Conservation (phyloP, 2,113 vertebrate species). For the Psettodes erumei region DNA sequence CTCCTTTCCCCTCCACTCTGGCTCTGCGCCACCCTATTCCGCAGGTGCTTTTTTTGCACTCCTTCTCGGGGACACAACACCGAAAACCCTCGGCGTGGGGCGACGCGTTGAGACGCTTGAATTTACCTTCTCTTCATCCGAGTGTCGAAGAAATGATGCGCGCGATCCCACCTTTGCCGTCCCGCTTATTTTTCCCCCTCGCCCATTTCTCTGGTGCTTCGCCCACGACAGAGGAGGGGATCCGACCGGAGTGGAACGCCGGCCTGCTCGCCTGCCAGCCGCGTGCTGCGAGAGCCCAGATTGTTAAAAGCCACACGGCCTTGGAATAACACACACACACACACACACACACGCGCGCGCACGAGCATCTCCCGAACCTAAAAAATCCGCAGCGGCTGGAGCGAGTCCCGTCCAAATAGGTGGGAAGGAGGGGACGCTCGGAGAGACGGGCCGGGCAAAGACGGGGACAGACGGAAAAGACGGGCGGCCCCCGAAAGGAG, state of each 20-base stretch:
- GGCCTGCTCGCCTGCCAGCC: slow-evolving; percentile 20
- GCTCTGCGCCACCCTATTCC: not conserved
- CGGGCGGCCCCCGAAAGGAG: not conserved
- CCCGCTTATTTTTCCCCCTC: not conserved
- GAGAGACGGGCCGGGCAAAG: slow-evolving; percentile 2
- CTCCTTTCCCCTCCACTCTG: not conserved
- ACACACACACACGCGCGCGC: slow-evolving; percentile 35
- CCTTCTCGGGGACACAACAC: too few relatives aligned
- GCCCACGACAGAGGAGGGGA: slow-evolving; percentile 15
- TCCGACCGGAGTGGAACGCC: not conserved
- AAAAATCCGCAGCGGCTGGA: slow-evolving; percentile 58
- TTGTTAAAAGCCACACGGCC: slow-evolving; percentile 34
- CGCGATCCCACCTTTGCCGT: slow-evolving; percentile 4
- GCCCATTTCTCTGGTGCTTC: slow-evolving; percentile 2
- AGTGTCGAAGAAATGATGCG: too few relatives aligned
- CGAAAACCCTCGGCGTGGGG: too few relatives aligned
- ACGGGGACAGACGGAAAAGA: not conserved
- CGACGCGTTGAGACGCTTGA: too few relatives aligned
- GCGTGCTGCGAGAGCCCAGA: slow-evolving; percentile 15
- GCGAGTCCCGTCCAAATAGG: slow-evolving; percentile 55
- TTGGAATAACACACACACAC: slow-evolving; percentile 47
- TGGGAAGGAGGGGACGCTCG: slow-evolving; percentile 14
- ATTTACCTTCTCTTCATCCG: too few relatives aligned
- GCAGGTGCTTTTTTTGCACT: not conserved
- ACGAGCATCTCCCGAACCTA: slow-evolving; percentile 25